Evolutionary conservation across 2,888 invertebrate species (phyloP), one percentile per base, ranked within the genome.

Genomic region (Leptopilina myrica): DNA sequence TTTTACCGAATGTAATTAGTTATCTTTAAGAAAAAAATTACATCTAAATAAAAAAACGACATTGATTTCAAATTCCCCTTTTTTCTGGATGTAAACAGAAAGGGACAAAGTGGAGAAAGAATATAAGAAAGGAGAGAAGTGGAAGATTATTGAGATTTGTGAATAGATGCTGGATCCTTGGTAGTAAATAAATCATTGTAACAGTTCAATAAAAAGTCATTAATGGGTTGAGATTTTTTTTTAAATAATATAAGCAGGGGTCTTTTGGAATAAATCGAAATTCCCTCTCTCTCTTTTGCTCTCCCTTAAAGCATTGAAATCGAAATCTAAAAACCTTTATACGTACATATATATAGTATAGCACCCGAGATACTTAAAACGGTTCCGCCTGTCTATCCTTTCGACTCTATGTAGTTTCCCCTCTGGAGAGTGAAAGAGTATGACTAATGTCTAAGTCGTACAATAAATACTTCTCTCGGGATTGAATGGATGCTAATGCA

Each of bases 381-480:
- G 53, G 53, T 69, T 69, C 26, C 26, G 53, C 69, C 53, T 56
- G 40, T 33, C 62, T 64, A n/a, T 69, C 9, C 69, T 69, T 69
- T 69, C 26, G 49, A 69, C 14, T 43, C 43, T 43, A 43, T 43
- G 7, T 56, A 26, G 14, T 49, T 49, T n/a, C 69, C 69, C 67
- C 53, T 33, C n/a, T 69, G 26, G 53, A 53, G 69, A 53, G 49
- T 49, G 26, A 46, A 66, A 43, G 43, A 33, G 66, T 11, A 66
- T 66, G 66, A 65, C 66, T 66, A 66, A 46, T 66, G 46, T 66
- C n/a, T 8, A 46, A 43, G 46, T 69, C 69, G 53, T 26, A 69
- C 69, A 69, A 69, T 69, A 69, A 69, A 69, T 69, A 69, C 69
- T 69, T 56, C 49, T 56, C 33, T 15, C 53, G 69, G 49, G 53